phyloP scores from a whole-genome alignment of 2,888 invertebrate genomes.

The Mimas tiliae region DNA sequence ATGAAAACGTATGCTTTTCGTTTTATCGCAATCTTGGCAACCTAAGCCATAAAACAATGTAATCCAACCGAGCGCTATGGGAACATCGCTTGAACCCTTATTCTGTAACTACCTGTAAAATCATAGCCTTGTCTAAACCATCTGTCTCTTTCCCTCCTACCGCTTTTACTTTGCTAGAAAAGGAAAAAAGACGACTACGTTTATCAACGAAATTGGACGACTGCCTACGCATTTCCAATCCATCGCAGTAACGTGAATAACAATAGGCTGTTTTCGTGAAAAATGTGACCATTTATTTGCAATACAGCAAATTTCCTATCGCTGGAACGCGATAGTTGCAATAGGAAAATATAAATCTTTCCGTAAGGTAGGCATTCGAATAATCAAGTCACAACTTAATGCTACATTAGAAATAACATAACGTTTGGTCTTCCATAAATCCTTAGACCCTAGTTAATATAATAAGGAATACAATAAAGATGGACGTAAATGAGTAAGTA shows the following conservation, averaged over 20 bases:
- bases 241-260: slow-evolving; percentile 52
- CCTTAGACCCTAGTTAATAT: neutral
- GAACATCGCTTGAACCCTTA: slow-evolving; percentile 14
- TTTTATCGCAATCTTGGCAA: slow-evolving; percentile 2
- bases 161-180: neutral
- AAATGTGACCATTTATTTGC: slow-evolving; percentile 58
- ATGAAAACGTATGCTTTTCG: neutral
- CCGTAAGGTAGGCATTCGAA: neutral
- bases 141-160: neutral
- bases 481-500: too few species aligned
- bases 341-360: slow-evolving; percentile 14
- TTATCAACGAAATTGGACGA: slow-evolving; percentile 30
- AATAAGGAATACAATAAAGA: too few species aligned
- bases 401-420: neutral
- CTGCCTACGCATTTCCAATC: slow-evolving; percentile 50
- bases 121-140: slow-evolving; percentile 13
- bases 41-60: slow-evolving; percentile 1
- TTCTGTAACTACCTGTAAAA: slow-evolving; percentile 22
- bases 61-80: slow-evolving; percentile 15
- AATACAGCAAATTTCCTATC: slow-evolving; percentile 15
- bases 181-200: slow-evolving; percentile 35
- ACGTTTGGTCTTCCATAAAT: neutral
- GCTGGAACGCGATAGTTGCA: neutral
- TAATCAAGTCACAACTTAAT: slow-evolving; percentile 10
- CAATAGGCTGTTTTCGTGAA: slow-evolving; percentile 62